Base-by-base conservation (phyloP, 2,113 vertebrate species). In the Nothobranchius furzeri region DNA sequence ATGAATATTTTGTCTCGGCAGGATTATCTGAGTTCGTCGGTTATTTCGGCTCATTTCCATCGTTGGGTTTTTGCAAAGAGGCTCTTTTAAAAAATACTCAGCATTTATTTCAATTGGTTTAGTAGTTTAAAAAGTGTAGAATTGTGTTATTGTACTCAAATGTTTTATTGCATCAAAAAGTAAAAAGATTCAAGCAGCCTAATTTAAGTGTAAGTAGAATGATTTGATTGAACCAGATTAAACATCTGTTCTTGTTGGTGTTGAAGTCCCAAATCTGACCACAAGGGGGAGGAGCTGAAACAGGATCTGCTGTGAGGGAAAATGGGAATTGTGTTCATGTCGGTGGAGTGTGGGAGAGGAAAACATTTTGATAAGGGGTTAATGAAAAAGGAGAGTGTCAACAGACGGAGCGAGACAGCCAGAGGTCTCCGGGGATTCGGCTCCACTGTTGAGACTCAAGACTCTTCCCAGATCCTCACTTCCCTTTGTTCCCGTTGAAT, bases 341-440 rank as follows among this genome's bases (percentile, higher is more conserved):
- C 73, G 64, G 47, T 73, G 71, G 62, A 87, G 86, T 87, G 88
- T 90, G 85, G 79, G 75, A 87, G 83, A 89, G 75, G 76, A 86
- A 90, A 89, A 88, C 88, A 88, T 88, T 86, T 85, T 85, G 83
- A 83, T 81, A 78, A 87, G 82, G 79, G 89, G 81, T 90, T 86
- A 91, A 90, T 91, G 84, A 90, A 89, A 85, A 81, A 88, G 48
- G 62, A 88, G 78, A 86, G 85, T 68, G 84, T 83, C 86, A 89
- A 84, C 83, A 84, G 82, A 72, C 73, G n/a, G 60, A 76, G 74
- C 15, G 60, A 85, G 70, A 73, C 77, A 69, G 74, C 61, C 62
- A 58, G 55, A 51, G 67, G 42, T 48, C 86, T 82, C 75, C 9
- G 35, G 37, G 79, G 85, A 87, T 57, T 64, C 14, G 12, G 58